A percentile compares a stretch with the other conserved stretches of the same genome.
Evolutionary conservation across 2,113 vertebrate species (phyloP).

Genomic region (Romanogobio albipinnatus): DNA sequence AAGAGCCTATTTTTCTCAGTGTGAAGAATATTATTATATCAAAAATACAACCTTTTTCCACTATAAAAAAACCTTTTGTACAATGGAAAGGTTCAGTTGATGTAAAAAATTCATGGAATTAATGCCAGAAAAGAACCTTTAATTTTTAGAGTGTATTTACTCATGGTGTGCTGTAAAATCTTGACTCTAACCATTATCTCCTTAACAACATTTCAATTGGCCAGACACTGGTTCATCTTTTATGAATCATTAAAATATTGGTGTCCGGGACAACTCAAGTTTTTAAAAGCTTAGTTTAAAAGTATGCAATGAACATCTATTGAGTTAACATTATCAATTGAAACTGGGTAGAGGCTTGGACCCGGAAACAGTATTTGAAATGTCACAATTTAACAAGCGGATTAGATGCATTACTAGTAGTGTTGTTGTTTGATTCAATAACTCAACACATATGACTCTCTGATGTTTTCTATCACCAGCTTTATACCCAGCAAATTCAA

Average conservation of each 20-base stretch:
- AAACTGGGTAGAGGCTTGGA: background rate
- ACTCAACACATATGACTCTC: background rate
- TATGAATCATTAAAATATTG: background rate
- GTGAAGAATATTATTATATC: no score
- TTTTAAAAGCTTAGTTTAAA: background rate
- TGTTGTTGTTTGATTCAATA: background rate
- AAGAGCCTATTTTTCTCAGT: background rate
- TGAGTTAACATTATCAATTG: background rate
- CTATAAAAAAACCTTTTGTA: background rate
- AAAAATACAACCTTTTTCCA: background rate
- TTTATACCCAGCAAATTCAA: conserved; percentile 65
- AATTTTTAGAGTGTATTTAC: background rate
- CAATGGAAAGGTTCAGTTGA: background rate
- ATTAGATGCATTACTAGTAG: background rate
- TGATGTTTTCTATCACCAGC: conserved; percentile 55
- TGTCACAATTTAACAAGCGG: background rate
- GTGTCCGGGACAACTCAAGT: background rate
- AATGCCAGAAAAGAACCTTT: background rate
- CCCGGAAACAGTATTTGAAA: no score
- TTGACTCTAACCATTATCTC: background rate
- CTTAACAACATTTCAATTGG: background rate
- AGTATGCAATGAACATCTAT: background rate
- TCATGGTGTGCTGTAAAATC: background rate
- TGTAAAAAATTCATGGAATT: background rate
- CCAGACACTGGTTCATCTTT: background rate